Base-by-base conservation (phyloP, 2,797 vertebrate genomes). In the Enteromius treurensis region DNA sequence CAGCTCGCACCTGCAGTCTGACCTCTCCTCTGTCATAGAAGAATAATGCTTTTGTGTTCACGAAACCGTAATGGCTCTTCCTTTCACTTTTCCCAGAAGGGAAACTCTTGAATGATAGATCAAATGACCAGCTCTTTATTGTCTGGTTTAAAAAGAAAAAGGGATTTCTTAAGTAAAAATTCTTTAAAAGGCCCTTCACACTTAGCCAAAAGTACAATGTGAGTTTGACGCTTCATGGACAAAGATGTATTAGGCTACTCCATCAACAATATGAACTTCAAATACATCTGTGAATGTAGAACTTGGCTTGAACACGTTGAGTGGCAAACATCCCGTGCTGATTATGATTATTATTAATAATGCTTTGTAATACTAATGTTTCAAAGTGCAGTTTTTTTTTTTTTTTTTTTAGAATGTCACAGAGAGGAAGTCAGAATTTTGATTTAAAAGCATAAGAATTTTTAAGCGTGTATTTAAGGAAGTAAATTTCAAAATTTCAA, bases 31-130 rank as follows among this genome's bases (percentile, higher is more conserved):
- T 17, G 0, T 15, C 10, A 17, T 17, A 47, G 51, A 74, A 81
- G 42, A 65, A 65, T 34, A 51, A 67, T 34, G 62, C 77, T 65
- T 67, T 67, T 79, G 62, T 79, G 60, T 79, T 67, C 60, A 78
- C 23, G 49, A 45, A 51, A 32, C 2, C 1, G 4, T 14, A 34
- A 17, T 2, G 53, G 34, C 3, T 11, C 21, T 23, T 51, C 9
- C 40, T 49, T 42, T 80, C 68, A 29, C 40, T 64, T 47, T 0
- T 74, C 76, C 32, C 19, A 74, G 32, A 83, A 80, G 14, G 37
- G 11, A 47, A 71, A 29, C 29, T 29, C 13, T 55, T 21, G 26
- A 26, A 26, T 26, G 26, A 67, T 23, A 21, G 17, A 55, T 70
- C 34, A 23, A 29, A 81, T 51, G 21, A 77, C 78, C 29, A 34